These are phyloP conservation scores for Epinephelus fuscoguttatus DNA, from an alignment of 2,113 vertebrate species.

Conservation along the genomic window DNA sequence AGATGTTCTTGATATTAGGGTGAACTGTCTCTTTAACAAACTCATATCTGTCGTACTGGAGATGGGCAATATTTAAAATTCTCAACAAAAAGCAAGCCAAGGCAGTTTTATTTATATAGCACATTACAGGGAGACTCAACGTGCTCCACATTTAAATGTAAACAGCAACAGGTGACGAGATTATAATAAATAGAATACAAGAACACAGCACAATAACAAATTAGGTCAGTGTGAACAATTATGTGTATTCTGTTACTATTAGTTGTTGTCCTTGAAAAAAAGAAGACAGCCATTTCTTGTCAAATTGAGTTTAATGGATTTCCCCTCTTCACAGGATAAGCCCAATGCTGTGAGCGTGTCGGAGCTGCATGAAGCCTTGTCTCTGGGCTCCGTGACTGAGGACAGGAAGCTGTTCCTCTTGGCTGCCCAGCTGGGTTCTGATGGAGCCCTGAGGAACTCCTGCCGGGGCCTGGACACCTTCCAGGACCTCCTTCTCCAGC, in stretches of 20 bases:
- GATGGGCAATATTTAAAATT: no score
- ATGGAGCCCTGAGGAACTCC: constrained; percentile 64
- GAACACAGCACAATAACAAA: neutral
- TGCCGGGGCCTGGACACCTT: constrained; percentile 83
- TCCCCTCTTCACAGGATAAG: constrained; percentile 84
- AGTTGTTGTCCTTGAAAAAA: neutral
- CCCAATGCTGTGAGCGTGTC: constrained; percentile 78
- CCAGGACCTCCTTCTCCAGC: constrained; percentile 87
- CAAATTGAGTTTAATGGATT: neutral
- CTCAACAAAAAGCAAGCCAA: neutral
- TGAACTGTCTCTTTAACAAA: no score
- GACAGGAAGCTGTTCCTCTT: constrained; percentile 88
- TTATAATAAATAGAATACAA: neutral
- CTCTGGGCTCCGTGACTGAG: constrained; percentile 72
- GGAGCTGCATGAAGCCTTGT: constrained; percentile 87
- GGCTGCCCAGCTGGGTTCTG: constrained; percentile 85
- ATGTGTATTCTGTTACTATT: neutral
- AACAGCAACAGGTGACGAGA: neutral
- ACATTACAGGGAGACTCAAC: neutral
- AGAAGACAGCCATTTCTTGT: neutral
- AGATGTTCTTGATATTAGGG: no score
- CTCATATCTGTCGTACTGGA: no score
- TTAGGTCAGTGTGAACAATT: neutral
- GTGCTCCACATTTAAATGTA: neutral
- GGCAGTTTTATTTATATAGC: neutral